phyloP scores from a whole-genome alignment of 2,113 vertebrate species.

The Siniperca chuatsi region DNA sequence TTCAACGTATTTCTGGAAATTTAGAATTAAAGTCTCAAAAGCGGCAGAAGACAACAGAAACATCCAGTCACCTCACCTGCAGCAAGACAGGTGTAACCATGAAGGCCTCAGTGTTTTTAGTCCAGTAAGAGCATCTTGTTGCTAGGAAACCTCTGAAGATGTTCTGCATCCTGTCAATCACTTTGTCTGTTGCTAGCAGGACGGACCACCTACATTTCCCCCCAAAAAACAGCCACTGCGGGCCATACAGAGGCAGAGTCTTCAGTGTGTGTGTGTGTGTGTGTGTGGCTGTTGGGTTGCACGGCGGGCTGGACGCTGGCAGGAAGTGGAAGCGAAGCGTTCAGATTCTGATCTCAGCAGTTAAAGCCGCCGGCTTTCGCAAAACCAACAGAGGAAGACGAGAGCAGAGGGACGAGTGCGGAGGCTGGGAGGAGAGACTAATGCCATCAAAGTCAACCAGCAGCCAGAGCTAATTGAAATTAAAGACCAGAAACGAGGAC shows the following conservation, averaged over 20 bases:
- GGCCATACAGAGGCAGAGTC: background rate
- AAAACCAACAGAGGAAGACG: constrained; percentile 73
- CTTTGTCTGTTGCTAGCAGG: background rate
- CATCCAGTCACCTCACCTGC: background rate
- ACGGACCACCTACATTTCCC: background rate
- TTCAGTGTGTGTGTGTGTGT: background rate
- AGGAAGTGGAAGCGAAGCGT: constrained; percentile 54
- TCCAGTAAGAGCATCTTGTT: background rate
- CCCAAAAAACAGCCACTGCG: background rate
- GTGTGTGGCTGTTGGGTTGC: constrained; percentile 14
- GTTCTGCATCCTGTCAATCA: background rate
- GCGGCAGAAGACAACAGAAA: background rate
- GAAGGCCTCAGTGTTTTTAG: background rate
- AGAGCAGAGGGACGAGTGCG: constrained; percentile 40
- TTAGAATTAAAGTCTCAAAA: background rate
- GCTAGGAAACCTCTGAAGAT: background rate
- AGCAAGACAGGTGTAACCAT: background rate
- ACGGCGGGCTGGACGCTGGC: background rate
- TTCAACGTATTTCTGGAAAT: background rate
- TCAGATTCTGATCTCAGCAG: constrained; percentile 58
- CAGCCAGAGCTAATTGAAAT: constrained; percentile 77
- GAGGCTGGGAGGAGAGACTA: constrained; percentile 49
- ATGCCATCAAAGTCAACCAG: constrained; percentile 73
- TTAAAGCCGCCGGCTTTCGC: constrained; percentile 67
- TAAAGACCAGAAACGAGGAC: constrained; percentile 68